These are phyloP conservation scores for Stomatorhinus ivindoensis DNA, from an alignment of 2,113 vertebrate species.

Conservation along the genomic window DNA sequence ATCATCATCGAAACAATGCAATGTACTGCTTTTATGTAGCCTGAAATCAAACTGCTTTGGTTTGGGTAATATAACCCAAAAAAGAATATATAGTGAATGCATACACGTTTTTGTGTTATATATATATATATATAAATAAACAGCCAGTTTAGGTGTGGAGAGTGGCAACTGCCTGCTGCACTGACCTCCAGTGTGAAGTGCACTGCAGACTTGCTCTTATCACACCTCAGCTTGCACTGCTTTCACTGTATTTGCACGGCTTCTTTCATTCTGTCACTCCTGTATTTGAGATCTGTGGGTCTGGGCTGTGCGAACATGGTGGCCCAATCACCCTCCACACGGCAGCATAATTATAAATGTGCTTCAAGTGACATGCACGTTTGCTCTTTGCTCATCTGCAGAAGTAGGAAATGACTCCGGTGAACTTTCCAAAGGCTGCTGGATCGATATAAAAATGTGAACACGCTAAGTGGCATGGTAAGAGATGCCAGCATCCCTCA, in stretches of 20 bases:
- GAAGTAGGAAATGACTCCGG: neutral
- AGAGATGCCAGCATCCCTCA: neutral
- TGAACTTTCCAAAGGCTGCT: neutral
- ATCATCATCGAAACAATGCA: neutral
- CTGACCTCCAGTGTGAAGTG: neutral
- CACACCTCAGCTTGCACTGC: no score
- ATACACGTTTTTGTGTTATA: neutral
- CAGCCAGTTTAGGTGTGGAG: neutral
- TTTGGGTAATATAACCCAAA: neutral
- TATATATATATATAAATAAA: neutral
- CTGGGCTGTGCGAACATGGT: neutral
- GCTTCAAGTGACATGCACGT: neutral
- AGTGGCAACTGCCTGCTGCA: neutral
- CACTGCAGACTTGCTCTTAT: neutral
- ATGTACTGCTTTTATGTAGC: neutral
- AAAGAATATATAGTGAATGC: neutral
- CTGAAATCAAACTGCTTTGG: neutral
- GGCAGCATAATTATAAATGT: neutral
- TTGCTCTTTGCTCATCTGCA: neutral
- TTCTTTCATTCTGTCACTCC: neutral
- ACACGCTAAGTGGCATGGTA: slow-evolving; percentile 6
- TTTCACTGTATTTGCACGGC: neutral
- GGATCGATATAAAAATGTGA: slow-evolving; percentile 20
- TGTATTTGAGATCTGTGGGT: neutral
- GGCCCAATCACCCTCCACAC: neutral